Evolutionary conservation across 2,113 vertebrate genomes (phyloP).

Genomic region (Mesocricetus auratus): DNA sequence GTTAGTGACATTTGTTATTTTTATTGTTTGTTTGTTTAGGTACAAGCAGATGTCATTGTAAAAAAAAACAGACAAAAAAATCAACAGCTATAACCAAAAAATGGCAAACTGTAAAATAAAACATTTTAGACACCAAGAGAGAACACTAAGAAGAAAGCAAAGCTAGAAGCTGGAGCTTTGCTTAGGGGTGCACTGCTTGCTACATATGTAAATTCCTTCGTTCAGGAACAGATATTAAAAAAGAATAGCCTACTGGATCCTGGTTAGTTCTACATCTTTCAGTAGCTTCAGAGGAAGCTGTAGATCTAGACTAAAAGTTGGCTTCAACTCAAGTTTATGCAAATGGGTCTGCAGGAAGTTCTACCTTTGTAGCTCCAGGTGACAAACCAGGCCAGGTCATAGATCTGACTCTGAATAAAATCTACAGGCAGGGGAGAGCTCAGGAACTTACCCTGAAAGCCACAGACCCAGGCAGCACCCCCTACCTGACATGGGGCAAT

Average conservation of each 20-base stretch:
- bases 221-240: not conserved
- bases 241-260: not conserved
- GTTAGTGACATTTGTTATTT: not conserved
- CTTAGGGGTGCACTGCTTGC: not conserved
- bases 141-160: not conserved
- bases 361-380: not conserved
- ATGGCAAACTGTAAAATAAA: not conserved
- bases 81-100: not conserved
- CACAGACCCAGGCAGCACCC: not conserved
- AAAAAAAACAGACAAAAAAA: not conserved
- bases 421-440: not conserved
- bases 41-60: not conserved
- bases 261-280: not conserved
- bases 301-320: not conserved
- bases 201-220: not conserved
- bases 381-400: not conserved
- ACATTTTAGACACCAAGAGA: not conserved
- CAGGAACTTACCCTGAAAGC: not conserved
- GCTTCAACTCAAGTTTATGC: not conserved
- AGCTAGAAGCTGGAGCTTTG: not conserved
- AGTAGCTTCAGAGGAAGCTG: not conserved
- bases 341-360: not conserved
- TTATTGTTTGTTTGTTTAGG: not conserved
- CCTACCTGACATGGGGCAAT: not conserved
- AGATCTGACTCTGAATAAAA: not conserved